Base-by-base conservation (phyloP, 2,797 vertebrate genomes). In the Danionella dracula region DNA sequence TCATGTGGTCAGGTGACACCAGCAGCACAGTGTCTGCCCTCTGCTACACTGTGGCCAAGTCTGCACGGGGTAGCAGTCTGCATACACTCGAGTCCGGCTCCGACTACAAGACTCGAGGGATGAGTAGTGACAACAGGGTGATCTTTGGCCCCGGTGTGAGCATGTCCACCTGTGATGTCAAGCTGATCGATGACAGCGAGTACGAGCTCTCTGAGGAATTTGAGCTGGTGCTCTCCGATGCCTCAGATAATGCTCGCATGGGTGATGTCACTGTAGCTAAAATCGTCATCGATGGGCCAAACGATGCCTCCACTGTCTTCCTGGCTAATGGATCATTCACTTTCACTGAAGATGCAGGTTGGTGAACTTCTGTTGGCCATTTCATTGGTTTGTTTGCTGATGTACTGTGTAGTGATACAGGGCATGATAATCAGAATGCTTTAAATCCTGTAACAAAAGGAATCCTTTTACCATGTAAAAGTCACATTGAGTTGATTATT, bases 181-280 rank as follows among this genome's bases (percentile, higher is more conserved):
- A 75, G 72, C 84, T 99, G 58, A 85, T 99, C 0, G 96, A 99
- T 5, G 96, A 99, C 88, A 98, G 95, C 0, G 95, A 98, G 60
- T 97, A 96, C 1, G 97, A 99, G 76, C 91, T 92, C n/a, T 93
- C 95, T 0, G 97, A 99, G 77, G 95, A 97, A 76, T 99, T 99
- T 4, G 90, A 96, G 85, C 83, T 99, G 42, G 89, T 85, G 4
- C 80, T 99, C 78, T 87, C 92, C 0, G 91, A 93, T 0, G 74
- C 90, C 40, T 99, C 97, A 0, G 85, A 86, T 5, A 95, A 96
- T 0, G 91, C 94, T 0, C 92, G 91, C 7, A 55, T 93, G 0
- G 96, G 96, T 1, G 83, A 77, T 42, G 73, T 88, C 15, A 81
- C 86, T 0, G 74, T 79, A 0, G 94, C 94, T 73, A 94, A 67